These are phyloP conservation scores for Enteromius paludinosus DNA, from an alignment of 2,797 vertebrate genomes.

Conservation along the genomic window DNA sequence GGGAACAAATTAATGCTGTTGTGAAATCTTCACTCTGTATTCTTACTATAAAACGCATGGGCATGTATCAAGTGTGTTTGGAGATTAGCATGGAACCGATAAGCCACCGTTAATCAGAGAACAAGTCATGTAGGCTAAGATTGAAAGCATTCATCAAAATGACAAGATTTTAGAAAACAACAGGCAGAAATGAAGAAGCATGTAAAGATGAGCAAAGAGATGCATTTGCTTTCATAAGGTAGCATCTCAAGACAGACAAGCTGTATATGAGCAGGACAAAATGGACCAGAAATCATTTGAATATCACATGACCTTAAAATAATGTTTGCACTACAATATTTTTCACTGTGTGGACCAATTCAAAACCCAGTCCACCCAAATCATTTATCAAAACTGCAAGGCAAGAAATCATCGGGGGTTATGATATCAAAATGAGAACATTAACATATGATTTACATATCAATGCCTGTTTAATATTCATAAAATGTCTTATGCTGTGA, in stretches of 20 bases:
- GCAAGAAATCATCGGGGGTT: neutral
- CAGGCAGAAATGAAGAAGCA: neutral
- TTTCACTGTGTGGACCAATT: no score
- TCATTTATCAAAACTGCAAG: neutral
- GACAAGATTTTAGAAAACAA: neutral
- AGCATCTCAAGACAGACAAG: neutral
- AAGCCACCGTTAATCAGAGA: neutral
- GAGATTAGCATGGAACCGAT: neutral
- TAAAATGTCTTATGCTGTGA: neutral
- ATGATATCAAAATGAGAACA: neutral
- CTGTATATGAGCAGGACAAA: neutral
- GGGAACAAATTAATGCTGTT: neutral
- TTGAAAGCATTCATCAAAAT: slow-evolving; percentile 33
- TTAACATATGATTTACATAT: slow-evolving; percentile 10
- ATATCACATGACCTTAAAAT: neutral
- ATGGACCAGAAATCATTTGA: neutral
- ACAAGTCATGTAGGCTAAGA: slow-evolving; percentile 4
- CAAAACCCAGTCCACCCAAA: neutral
- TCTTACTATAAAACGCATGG: slow-evolving; percentile 30
- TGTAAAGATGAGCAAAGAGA: slow-evolving; percentile 1
- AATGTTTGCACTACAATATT: neutral
- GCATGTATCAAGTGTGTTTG: neutral
- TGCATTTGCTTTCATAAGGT: neutral
- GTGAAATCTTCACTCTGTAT: neutral
- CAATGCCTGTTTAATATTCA: neutral